A percentile compares a stretch with the other conserved stretches of the same genome.
Evolutionary conservation across 1,140 invertebrate genomes (phyloP).

Genomic region (Drosophila setifemur): DNA sequence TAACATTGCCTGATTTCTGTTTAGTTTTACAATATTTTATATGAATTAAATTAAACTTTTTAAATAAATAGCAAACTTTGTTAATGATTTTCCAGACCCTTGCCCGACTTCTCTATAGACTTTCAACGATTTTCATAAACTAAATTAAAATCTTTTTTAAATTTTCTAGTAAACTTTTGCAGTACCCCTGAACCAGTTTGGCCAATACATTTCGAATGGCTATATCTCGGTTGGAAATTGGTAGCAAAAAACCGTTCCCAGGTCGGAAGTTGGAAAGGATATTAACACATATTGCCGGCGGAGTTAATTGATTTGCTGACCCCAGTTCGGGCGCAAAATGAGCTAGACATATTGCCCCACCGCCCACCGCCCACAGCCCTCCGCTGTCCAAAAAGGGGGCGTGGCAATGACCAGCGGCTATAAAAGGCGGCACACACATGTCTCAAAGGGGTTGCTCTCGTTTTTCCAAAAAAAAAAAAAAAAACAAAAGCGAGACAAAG

Average conservation of each 20-base stretch:
- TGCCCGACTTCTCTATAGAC: too few species aligned
- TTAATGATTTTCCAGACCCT: too few species aligned
- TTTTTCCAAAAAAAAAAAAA: neutral
- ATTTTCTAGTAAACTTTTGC: too few species aligned
- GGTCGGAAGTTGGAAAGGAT: slow-evolving; percentile 70
- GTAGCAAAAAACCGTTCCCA: slow-evolving; percentile 33
- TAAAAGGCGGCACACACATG: slow-evolving; percentile 27
- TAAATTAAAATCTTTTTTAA: too few species aligned
- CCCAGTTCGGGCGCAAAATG: slow-evolving; percentile 54
- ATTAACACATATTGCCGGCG: slow-evolving; percentile 79
- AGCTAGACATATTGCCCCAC: slow-evolving; percentile 38
- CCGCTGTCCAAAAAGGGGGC: slow-evolving; percentile 20
- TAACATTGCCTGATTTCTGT: too few species aligned
- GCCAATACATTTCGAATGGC: slow-evolving; percentile 6
- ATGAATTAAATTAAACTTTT: too few species aligned
- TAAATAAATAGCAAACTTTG: too few species aligned
- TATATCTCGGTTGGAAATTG: too few species aligned
- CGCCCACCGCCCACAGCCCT: neutral
- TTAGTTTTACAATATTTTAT: too few species aligned
- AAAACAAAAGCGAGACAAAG: slow-evolving; percentile 9
- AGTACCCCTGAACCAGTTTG: slow-evolving; percentile 10
- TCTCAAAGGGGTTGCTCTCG: slow-evolving; percentile 17
- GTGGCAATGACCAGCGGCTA: slow-evolving; percentile 79
- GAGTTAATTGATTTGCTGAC: slow-evolving; percentile 79
- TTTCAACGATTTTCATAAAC: too few species aligned